These are phyloP conservation scores for Drosophila gaucha DNA, from an alignment of 2,888 invertebrate species.

Conservation along the genomic window DNA sequence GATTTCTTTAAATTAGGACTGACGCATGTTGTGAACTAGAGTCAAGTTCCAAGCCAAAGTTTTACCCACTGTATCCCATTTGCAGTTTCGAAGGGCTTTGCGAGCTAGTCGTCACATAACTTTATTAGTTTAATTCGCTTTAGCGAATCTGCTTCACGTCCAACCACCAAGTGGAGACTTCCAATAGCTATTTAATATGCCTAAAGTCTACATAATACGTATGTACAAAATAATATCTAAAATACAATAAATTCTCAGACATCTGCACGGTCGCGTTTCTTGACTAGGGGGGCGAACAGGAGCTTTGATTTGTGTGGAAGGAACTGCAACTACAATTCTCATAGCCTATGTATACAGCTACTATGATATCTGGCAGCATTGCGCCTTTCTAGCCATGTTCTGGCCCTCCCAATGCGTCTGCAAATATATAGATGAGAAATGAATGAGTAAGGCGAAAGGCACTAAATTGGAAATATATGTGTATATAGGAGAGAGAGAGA, in stretches of 20 bases:
- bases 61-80: neutral
- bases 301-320: too few species aligned
- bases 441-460: conserved; percentile 61
- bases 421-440: conserved; percentile 77
- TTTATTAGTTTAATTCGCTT: conserved; percentile 42
- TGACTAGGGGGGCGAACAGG: conserved; percentile 73
- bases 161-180: conserved; percentile 42
- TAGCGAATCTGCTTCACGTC: conserved; percentile 21
- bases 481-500: conserved; percentile 5
- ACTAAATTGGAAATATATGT: conserved; percentile 21
- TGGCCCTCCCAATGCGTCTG: conserved; percentile 77
- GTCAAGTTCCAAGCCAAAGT: too few species aligned
- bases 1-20: neutral
- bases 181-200: conserved; percentile 43
- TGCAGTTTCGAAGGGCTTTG: conserved; percentile 1
- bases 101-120: conserved; percentile 28
- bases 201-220: conserved; percentile 51
- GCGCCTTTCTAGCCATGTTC: conserved; percentile 74
- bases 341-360: conserved; percentile 49
- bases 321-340: conserved; percentile 57
- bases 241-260: conserved; percentile 63
- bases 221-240: conserved; percentile 67
- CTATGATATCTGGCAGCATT: conserved; percentile 81
- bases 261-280: conserved; percentile 47
- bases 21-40: too few species aligned